Conservation (phyloP, 2,113 vertebrate genomes). For the Paracanthobrama guichenoti region DNA sequence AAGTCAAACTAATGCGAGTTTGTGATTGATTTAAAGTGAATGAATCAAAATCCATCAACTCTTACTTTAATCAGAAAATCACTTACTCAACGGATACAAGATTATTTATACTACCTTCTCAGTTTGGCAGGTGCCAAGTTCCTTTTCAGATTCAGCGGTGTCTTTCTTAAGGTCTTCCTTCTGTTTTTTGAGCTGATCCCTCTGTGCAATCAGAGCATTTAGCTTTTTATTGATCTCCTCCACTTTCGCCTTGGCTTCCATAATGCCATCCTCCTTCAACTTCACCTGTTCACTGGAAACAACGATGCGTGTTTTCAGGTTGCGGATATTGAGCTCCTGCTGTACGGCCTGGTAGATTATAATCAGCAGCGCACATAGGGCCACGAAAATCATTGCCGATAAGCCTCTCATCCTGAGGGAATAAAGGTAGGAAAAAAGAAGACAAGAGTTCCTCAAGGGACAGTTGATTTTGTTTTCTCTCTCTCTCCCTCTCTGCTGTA, state of each 20-base stretch:
- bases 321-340: conserved; percentile 63
- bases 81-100: background rate
- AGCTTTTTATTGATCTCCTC: conserved; percentile 33
- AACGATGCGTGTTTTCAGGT: background rate
- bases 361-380: conserved; percentile 42
- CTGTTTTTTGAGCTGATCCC: conserved; percentile 45
- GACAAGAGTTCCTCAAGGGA: background rate
- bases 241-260: conserved; percentile 47
- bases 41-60: background rate
- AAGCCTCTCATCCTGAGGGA: conserved; percentile 57
- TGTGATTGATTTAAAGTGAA: background rate
- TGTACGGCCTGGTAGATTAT: conserved; percentile 59
- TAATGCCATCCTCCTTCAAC: conserved; percentile 61
- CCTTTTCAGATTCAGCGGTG: background rate
- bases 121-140: conserved; percentile 56
- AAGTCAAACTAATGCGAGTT: background rate
- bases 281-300: conserved; percentile 22
- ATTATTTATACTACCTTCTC: conserved; percentile 60
- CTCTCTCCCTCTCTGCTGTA: background rate
- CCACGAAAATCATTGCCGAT: conserved; percentile 21
- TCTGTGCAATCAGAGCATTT: background rate
- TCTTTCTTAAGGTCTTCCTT: background rate
- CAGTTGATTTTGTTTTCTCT: background rate
- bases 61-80: background rate
- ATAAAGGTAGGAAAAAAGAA: background rate